Percentiles rank a stretch among this genome's conserved stretches.
These are phyloP conservation scores for Chymomyza caudatula DNA, from an alignment of 2,888 invertebrate species.

Conservation along the genomic window DNA sequence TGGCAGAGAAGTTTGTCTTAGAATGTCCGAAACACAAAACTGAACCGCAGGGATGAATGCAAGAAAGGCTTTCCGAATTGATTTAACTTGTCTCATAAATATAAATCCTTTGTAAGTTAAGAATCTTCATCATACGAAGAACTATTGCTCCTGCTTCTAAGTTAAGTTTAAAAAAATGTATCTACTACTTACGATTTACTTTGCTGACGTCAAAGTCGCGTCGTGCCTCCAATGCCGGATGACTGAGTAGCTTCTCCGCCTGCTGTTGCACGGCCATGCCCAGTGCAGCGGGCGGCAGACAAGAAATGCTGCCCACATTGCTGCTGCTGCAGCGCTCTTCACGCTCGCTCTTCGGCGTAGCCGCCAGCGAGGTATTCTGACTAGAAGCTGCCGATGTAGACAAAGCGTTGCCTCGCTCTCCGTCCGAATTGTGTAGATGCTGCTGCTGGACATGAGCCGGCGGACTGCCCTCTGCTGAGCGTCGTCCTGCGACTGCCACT, in stretches of 20 bases:
- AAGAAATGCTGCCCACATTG: slow-evolving; percentile 72
- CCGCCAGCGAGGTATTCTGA: slow-evolving; percentile 67
- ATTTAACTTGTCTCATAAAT: no score
- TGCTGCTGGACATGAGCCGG: slow-evolving; percentile 36
- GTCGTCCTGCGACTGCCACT: slow-evolving; percentile 40
- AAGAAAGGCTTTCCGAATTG: no score
- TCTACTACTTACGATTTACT: slow-evolving; percentile 77
- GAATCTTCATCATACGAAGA: no score
- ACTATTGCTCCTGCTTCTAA: no score
- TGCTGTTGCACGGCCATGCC: slow-evolving; percentile 60
- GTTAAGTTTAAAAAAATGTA: neutral
- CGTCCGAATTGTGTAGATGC: slow-evolving; percentile 38
- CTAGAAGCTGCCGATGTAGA: slow-evolving; percentile 67
- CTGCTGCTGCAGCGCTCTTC: slow-evolving; percentile 37
- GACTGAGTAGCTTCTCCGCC: slow-evolving; percentile 74
- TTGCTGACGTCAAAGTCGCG: slow-evolving; percentile 78
- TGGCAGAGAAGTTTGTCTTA: no score
- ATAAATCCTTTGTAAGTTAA: no score
- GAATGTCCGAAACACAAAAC: no score
- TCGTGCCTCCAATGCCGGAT: slow-evolving; percentile 72
- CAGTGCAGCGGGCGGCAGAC: slow-evolving; percentile 72
- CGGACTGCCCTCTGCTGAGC: slow-evolving; percentile 59
- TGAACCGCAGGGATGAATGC: no score
- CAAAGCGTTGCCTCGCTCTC: slow-evolving; percentile 42
- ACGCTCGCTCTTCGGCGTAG: slow-evolving; percentile 70